Evolutionary conservation across 1,140 invertebrate genomes (phyloP), one percentile per base, ranked within the genome.

Genomic region (Lordiphosa clarofinis): DNA sequence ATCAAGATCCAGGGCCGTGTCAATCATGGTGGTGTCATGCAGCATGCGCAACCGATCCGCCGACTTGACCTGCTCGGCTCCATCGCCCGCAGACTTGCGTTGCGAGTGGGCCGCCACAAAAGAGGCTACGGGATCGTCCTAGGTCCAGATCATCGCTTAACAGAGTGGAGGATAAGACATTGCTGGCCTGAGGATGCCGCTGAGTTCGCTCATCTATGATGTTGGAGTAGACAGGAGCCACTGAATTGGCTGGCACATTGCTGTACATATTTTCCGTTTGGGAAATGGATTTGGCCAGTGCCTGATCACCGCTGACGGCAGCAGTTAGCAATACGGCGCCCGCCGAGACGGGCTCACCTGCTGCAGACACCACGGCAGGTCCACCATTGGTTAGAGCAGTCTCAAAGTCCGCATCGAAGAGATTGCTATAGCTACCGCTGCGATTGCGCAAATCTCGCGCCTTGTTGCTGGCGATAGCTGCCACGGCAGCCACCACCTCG

Each of bases 1-100:
- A 89, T 96, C 95, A 55, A 96, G 91, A 90, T 96, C 95, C 52
- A 96, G 90, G 7, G 95, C 95, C 19, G 94, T 95, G 74, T 95
- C 94, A 74, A 96, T 96, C 95, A 96, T 95, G 4, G 95, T 96
- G 10, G 94, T 95, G 87, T 95, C 94, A 72, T 95, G 94, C 54
- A 95, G 90, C 60, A 95, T 89, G 65, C 93, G 90, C 71, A 95
- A 90, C 64, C 92, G 91, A 75, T 92, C 94, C 1, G 92, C 92
- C 62, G 90, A 76, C 46, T 84, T 84, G 7, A 47, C 54, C 40
- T 84, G 73, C 48, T 86, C 78, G 24, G 75, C 60, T 84, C 78
- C 78, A 21, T 78, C 78, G 35, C 64, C 64, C 0, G 21, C 49
- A 1, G 66, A 50, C 46, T 79, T 73, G 4, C 72, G 57, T 21